Percentiles rank a stretch among this genome's conserved stretches.
phyloP scores from a whole-genome alignment of 2,113 vertebrate genomes.

The Hyaena hyaena region DNA sequence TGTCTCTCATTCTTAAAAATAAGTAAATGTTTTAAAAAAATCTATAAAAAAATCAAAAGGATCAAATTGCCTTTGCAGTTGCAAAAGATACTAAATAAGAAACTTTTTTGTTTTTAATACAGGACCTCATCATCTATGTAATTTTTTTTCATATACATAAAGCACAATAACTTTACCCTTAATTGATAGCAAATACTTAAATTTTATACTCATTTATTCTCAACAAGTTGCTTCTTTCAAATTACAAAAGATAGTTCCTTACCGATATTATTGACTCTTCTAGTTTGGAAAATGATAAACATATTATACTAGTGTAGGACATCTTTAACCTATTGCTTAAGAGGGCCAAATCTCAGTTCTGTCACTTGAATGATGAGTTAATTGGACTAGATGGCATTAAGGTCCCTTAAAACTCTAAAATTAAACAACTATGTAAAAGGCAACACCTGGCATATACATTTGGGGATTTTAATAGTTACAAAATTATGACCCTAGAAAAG shows the following conservation, averaged over 20 bases:
- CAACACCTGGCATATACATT: not conserved
- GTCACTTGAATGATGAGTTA: not conserved
- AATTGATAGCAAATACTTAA: not conserved
- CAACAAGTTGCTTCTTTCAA: constrained; percentile 29
- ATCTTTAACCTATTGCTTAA: not conserved
- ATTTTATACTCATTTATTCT: constrained; percentile 27
- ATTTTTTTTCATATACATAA: not conserved
- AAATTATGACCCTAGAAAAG: not conserved
- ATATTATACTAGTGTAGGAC: not conserved
- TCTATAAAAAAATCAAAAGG: too few species aligned
- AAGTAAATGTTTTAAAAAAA: too few species aligned
- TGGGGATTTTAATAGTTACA: not conserved
- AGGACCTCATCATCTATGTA: not conserved
- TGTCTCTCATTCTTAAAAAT: too few species aligned
- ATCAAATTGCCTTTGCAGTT: not conserved
- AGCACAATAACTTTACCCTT: not conserved
- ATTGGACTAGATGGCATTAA: not conserved
- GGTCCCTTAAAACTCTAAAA: not conserved
- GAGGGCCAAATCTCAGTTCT: constrained; percentile 11
- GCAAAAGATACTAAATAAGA: not conserved
- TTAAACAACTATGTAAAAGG: not conserved
- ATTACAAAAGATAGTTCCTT: constrained; percentile 48
- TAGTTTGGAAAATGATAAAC: constrained; percentile 38
- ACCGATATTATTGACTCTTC: not conserved
- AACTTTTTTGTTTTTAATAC: not conserved